A percentile compares a stretch with the other conserved stretches of the same genome.
These are phyloP conservation scores for Lamprologus tigripictilis DNA, from an alignment of 2,113 vertebrate species.

Conservation along the genomic window DNA sequence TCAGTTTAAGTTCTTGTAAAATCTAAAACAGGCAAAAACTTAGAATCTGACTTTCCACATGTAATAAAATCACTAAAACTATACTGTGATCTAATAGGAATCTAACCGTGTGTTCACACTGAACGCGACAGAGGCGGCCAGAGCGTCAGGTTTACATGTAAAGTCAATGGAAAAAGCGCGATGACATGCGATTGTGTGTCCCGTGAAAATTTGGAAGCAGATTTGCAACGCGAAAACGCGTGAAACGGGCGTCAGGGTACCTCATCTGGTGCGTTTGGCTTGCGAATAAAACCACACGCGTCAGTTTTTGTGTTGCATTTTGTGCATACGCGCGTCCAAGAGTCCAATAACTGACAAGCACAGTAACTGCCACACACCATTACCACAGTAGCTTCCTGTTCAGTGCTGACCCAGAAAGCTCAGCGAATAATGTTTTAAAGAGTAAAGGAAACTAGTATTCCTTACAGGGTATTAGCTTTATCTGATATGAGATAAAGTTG, in stretches of 20 bases:
- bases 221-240: too few species aligned
- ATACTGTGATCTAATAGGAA: not conserved
- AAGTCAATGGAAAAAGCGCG: too few species aligned
- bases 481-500: not conserved
- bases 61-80: not conserved
- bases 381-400: not conserved
- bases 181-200: too few species aligned
- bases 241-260: too few species aligned
- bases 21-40: not conserved
- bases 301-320: too few species aligned
- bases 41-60: not conserved
- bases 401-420: not conserved
- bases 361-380: not conserved
- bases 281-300: too few species aligned
- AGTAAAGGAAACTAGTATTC: not conserved
- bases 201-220: too few species aligned
- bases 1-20: not conserved
- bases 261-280: too few species aligned
- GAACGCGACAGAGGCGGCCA: accelerated
- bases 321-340: too few species aligned
- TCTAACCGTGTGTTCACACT: not conserved
- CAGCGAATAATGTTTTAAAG: not conserved
- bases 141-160: accelerated
- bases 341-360: not conserved
- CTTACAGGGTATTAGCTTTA: not conserved